Evolutionary conservation across 2,113 vertebrate genomes (phyloP), one percentile per base, ranked within the genome.

Genomic region (Nerophis ophidion): DNA sequence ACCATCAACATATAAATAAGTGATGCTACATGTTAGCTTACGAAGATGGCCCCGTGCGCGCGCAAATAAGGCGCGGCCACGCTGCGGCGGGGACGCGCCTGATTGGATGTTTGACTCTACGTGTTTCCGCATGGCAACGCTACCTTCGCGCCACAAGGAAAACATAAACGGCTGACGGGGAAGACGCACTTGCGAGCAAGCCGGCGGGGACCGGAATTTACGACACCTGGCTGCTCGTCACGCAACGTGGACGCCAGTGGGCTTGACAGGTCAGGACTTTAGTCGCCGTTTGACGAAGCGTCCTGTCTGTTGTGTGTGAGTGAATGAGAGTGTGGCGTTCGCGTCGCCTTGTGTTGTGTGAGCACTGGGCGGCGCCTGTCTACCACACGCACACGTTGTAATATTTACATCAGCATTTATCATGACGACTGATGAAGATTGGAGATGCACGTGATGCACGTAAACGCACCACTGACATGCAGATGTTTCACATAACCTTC

Each of bases 111-210:
- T 81, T 60, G 68, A 63, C 53, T 74, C 66, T 63, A 77, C 69
- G 84, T 76, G 54, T 38, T 38, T 56, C 74, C 75, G 80, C 87
- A 88, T 92, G 91, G 89, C 86, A 90, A 90, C 81, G 83, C 6
- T 64, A 76, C 61, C 68, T 76, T 77, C 76, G 61, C 72, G 68
- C 74, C 55, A 70, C 51, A 60, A 49, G 57, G 13, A 33, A 44
- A 40, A 8, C 8, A 40, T 40, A 44, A 44, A 44, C 12, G 19
- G 26, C 36, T 16, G 13, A 59, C 55, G 34, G 17, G 62, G 60
- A 44, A 44, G 26, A 26, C 19, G 54, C 54, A 19, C 10, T 19
- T 19, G 16, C 36, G 11, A 12, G 36, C 36, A 42, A 42, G 16
- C 16, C n/a, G 54, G 38, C 6, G 4, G 11, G 40, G 40, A 44